These are phyloP conservation scores for Anolis sagrei DNA, from an alignment of 2,113 vertebrate species.

Conservation along the genomic window DNA sequence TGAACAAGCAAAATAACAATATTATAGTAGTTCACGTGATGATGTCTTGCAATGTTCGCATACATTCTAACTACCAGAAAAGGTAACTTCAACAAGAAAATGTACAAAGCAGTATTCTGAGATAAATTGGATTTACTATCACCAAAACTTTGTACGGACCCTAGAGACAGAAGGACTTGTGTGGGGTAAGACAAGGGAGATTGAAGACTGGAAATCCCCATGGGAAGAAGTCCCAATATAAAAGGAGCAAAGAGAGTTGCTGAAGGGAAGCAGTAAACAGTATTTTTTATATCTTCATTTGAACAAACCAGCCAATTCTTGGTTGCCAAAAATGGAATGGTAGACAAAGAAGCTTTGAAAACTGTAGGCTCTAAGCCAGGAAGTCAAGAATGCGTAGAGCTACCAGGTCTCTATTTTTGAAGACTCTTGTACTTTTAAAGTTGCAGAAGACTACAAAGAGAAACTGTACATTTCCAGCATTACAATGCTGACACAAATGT, in stretches of 20 bases:
- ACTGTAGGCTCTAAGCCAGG: neutral
- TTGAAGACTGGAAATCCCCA: neutral
- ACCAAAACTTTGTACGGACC: neutral
- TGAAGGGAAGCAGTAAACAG: neutral
- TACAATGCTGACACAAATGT: neutral
- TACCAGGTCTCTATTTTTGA: neutral
- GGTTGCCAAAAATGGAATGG: neutral
- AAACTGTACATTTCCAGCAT: neutral
- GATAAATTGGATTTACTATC: neutral
- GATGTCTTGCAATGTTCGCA: neutral
- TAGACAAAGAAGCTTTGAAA: neutral
- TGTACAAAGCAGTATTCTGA: neutral
- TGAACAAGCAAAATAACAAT: neutral
- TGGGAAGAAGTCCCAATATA: neutral
- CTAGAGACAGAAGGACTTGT: neutral
- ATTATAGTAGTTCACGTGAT: neutral
- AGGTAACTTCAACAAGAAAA: neutral
- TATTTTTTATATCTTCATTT: neutral
- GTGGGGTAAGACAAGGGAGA: neutral
- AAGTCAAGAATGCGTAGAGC: neutral
- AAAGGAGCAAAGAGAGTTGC: neutral
- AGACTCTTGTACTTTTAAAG: neutral
- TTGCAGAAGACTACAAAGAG: neutral
- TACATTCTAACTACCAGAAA: neutral
- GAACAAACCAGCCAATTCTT: neutral